Evolutionary conservation across 2,797 vertebrate genomes (phyloP).

Genomic region (Enteromius fasciolatus): DNA sequence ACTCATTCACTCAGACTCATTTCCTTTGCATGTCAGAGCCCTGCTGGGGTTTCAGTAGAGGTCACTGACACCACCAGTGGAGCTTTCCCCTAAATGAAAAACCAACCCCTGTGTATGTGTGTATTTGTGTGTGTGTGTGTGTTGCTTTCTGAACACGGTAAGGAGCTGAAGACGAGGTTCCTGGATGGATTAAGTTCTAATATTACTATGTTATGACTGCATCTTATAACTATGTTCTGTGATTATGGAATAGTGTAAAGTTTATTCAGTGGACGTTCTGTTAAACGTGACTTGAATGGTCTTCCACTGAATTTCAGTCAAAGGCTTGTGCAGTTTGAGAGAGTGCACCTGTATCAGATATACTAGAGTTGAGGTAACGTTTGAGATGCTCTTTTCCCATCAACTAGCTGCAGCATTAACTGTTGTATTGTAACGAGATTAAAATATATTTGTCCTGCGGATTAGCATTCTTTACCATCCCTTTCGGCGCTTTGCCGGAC

Average conservation of each 20-base stretch:
- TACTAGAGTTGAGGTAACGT: conserved; percentile 76
- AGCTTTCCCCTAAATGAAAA: conserved; percentile 73
- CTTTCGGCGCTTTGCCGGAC: conserved; percentile 91
- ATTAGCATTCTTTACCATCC: conserved; percentile 98
- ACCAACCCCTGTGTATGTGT: conserved; percentile 58
- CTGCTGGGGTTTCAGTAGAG: conserved; percentile 78
- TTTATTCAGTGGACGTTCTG: not conserved
- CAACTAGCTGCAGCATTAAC: conserved; percentile 97
- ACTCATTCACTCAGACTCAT: conserved; percentile 69
- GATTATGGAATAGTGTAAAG: not conserved
- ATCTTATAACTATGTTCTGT: not conserved
- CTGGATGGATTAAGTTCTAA: not conserved
- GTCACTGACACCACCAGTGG: conserved; percentile 75
- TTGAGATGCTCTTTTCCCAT: conserved; percentile 84
- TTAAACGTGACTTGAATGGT: not conserved
- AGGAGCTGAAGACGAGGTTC: not conserved
- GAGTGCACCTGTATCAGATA: conserved; percentile 53
- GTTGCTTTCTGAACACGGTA: conserved; percentile 6
- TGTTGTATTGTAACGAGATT: conserved; percentile 99
- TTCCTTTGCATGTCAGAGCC: conserved; percentile 82
- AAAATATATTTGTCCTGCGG: conserved; percentile 99
- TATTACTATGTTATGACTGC: not conserved
- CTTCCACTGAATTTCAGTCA: not conserved
- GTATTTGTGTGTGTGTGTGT: conserved; percentile 43
- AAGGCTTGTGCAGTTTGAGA: conserved; percentile 13